These are phyloP conservation scores for Oncorhynchus mykiss DNA, from an alignment of 2,113 vertebrate genomes.

Conservation along the genomic window DNA sequence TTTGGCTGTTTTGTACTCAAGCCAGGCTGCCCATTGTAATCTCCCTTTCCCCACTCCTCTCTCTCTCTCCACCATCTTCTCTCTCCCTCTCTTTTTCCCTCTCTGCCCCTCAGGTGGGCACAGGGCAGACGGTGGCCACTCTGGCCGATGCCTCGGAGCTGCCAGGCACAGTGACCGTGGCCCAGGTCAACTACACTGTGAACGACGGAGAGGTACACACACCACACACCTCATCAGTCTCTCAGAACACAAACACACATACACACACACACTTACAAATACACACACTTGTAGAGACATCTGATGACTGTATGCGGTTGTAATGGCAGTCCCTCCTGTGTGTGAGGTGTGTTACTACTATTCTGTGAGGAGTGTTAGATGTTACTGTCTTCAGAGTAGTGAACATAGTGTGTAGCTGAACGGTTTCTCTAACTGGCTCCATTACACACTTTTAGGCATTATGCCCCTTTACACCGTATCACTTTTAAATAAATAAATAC, in stretches of 20 bases:
- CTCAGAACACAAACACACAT: not conserved
- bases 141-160: constrained; percentile 94
- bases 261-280: not conserved
- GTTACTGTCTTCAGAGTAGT: too few species aligned
- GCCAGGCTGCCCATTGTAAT: not conserved
- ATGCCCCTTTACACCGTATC: too few species aligned
- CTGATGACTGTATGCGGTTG: too few species aligned
- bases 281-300: not conserved
- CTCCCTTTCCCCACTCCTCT: not conserved
- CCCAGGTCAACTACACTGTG: constrained; percentile 96
- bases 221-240: not conserved
- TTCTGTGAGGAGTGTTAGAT: too few species aligned
- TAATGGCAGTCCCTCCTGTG: too few species aligned
- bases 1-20: too few species aligned
- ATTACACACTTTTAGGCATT: too few species aligned
- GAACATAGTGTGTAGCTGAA: too few species aligned
- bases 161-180: constrained; percentile 90
- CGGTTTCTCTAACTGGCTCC: too few species aligned
- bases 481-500: too few species aligned
- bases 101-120: constrained; percentile 81
- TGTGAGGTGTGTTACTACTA: too few species aligned
- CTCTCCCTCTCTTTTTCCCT: not conserved
- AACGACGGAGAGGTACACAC: constrained; percentile 88
- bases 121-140: constrained; percentile 94
- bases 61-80: not conserved